phyloP scores from a whole-genome alignment of 2,888 invertebrate species.

The Caenorhabditis japonica region DNA sequence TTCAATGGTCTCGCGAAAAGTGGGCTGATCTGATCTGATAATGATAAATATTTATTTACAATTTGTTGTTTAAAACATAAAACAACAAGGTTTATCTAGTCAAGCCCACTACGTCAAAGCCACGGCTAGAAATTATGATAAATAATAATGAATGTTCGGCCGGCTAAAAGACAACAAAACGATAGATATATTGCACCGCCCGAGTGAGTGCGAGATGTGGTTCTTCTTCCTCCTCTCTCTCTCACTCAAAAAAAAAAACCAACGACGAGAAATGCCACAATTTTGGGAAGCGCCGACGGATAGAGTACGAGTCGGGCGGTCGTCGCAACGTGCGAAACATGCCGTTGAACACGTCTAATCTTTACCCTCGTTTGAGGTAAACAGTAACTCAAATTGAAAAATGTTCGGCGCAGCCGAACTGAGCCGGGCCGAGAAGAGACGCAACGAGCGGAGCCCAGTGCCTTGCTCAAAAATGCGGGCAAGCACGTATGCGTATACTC shows the following conservation, averaged over 20 bases:
- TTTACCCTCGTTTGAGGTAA: conserved; percentile 28
- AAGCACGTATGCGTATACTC: not conserved
- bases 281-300: not conserved
- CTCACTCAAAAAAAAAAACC: not conserved
- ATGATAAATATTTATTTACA: too few relatives aligned
- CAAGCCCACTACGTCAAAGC: too few relatives aligned
- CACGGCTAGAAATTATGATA: not conserved
- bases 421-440: too few relatives aligned
- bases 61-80: too few relatives aligned
- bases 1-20: conserved; percentile 45
- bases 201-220: conserved; percentile 20
- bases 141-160: conserved; percentile 10
- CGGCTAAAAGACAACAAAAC: conserved; percentile 15
- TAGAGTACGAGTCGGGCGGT: conserved; percentile 32
- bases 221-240: conserved; percentile 16
- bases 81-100: too few relatives aligned
- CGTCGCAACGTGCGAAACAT: conserved; percentile 48
- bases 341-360: conserved; percentile 23
- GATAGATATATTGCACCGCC: conserved; percentile 40
- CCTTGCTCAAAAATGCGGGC: not conserved
- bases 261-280: not conserved
- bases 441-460: conserved; percentile 17
- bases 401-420: too few relatives aligned
- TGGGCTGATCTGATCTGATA: conserved; percentile 19
- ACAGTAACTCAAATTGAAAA: conserved; percentile 29